Evolutionary conservation across 2,113 vertebrate genomes (phyloP).

Genomic region (Glaucomys volans): DNA sequence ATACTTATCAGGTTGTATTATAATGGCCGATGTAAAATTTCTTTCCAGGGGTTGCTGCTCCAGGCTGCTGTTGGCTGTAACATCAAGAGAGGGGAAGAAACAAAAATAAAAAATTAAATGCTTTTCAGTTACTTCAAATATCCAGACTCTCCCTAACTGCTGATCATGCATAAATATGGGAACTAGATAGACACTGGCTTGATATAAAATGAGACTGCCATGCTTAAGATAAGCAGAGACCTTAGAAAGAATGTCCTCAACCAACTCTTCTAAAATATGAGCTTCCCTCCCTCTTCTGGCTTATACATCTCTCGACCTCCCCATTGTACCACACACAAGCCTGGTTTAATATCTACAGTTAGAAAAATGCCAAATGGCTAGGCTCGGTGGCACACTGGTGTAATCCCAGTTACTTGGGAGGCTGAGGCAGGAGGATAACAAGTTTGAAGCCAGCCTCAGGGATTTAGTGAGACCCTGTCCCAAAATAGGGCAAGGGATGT

Average conservation of each 20-base stretch:
- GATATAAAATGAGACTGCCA: background rate
- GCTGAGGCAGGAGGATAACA: background rate
- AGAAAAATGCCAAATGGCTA: conserved; percentile 1
- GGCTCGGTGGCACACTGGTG: background rate
- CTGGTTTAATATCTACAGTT: conserved; percentile 14
- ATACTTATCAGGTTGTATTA: conserved; percentile 70
- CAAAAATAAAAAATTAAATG: conserved; percentile 51
- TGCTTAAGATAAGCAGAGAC: background rate
- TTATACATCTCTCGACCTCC: background rate
- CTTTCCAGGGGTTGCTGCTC: conserved; percentile 49
- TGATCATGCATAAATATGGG: background rate
- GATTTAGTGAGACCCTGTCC: background rate
- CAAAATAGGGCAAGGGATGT: background rate
- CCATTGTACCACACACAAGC: background rate
- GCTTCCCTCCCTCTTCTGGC: background rate
- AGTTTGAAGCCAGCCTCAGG: background rate
- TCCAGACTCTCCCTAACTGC: background rate
- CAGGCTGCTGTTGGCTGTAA: conserved; percentile 49
- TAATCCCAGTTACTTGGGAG: background rate
- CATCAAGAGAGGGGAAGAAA: conserved; percentile 17
- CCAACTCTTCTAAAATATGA: background rate
- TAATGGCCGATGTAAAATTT: conserved; percentile 69
- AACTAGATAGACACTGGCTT: background rate
- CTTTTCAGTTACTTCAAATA: conserved; percentile 44
- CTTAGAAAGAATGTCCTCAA: background rate